These are phyloP conservation scores for Pentalonia nigronervosa DNA, from an alignment of 1,140 invertebrate species.

Conservation along the genomic window DNA sequence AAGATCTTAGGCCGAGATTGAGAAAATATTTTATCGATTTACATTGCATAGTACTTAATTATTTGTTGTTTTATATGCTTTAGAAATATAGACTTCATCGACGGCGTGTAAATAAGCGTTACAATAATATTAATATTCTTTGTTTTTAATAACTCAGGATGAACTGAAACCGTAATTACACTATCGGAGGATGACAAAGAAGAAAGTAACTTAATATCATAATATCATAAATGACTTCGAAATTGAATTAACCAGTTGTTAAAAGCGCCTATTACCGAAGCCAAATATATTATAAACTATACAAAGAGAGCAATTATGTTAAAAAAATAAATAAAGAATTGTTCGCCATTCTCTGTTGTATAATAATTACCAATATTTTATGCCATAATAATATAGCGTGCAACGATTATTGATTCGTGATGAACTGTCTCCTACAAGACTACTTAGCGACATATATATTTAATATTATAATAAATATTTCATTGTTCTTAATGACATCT, in stretches of 20 bases:
- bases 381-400: background rate
- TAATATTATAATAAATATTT: background rate
- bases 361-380: too few relatives aligned
- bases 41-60: too few relatives aligned
- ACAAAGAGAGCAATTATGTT: background rate
- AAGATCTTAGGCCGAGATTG: too few relatives aligned
- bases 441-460: background rate
- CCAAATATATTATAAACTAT: background rate
- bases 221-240: background rate
- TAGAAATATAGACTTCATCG: background rate
- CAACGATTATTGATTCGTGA: background rate
- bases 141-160: background rate
- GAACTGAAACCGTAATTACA: background rate
- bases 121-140: background rate
- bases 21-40: too few relatives aligned
- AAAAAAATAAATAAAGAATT: background rate
- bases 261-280: background rate
- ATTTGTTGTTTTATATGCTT: too few relatives aligned
- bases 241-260: background rate
- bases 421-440: background rate
- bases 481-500: background rate
- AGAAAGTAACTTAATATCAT: background rate
- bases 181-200: background rate
- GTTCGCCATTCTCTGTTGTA: background rate
- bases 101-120: background rate